These are phyloP conservation scores for Troides oblongomaculatus DNA, from an alignment of 2,888 invertebrate genomes.

Conservation along the genomic window DNA sequence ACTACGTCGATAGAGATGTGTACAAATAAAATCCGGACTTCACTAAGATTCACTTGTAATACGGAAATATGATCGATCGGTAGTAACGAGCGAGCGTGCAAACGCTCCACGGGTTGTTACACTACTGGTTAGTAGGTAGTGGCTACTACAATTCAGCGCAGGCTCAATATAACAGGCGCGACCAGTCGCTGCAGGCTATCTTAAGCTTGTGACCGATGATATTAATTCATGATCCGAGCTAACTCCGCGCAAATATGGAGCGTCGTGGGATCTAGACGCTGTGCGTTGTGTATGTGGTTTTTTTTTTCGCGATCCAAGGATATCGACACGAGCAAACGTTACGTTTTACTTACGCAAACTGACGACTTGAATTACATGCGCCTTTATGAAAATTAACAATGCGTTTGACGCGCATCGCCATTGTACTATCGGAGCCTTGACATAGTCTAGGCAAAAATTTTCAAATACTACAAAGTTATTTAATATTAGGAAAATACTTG, in stretches of 20 bases:
- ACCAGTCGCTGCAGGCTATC: slow-evolving; percentile 45
- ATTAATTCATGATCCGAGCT: slow-evolving; percentile 66
- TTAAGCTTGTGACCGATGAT: slow-evolving; percentile 40
- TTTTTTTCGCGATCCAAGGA: slow-evolving; percentile 42
- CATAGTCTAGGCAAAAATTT: background rate
- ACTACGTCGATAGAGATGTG: slow-evolving; percentile 23
- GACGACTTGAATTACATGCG: slow-evolving; percentile 29
- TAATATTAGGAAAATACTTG: background rate
- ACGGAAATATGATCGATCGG: slow-evolving; percentile 34
- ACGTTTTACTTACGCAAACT: slow-evolving; percentile 28
- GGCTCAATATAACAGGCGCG: slow-evolving; percentile 39
- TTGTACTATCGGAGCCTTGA: slow-evolving; percentile 21
- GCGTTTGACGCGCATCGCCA: slow-evolving; percentile 9
- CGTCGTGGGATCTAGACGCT: slow-evolving; percentile 46
- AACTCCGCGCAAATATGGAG: slow-evolving; percentile 44
- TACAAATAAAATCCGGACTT: slow-evolving; percentile 7
- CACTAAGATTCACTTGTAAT: slow-evolving; percentile 33
- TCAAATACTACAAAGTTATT: slow-evolving; percentile 6
- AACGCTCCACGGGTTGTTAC: slow-evolving; percentile 56
- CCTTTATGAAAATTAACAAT: slow-evolving; percentile 20
- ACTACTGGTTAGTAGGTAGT: slow-evolving; percentile 50
- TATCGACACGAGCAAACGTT: slow-evolving; percentile 40
- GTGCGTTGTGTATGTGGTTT: slow-evolving; percentile 22
- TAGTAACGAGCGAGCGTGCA: slow-evolving; percentile 54
- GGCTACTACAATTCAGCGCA: slow-evolving; percentile 25